Conservation (phyloP, 2,113 vertebrate genomes). For the Python bivittatus region DNA sequence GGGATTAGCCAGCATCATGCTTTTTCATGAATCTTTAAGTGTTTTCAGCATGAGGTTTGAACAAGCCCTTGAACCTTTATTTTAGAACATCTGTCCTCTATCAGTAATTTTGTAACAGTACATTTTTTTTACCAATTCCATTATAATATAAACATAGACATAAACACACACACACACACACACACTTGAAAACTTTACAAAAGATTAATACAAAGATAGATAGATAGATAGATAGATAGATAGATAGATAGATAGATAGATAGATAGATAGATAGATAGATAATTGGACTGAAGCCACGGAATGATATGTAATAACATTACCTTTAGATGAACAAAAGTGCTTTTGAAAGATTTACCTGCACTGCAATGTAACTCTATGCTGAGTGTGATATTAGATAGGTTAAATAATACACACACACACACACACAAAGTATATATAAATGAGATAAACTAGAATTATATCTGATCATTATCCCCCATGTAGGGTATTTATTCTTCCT, state of each 20-base stretch:
- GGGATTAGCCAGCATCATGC: not conserved
- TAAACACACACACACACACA: not conserved
- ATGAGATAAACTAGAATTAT: conserved; percentile 17
- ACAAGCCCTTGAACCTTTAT: not conserved
- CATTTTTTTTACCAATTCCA: not conserved
- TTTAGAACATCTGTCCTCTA: not conserved
- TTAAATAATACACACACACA: not conserved
- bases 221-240: too few species aligned
- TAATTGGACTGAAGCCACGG: not conserved
- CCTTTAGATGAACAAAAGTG: accelerated
- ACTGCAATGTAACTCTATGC: not conserved
- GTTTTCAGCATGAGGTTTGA: not conserved
- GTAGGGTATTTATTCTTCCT: conserved; percentile 9
- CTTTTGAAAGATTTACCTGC: not conserved
- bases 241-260: too few species aligned
- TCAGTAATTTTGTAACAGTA: not conserved
- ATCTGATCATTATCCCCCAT: conserved; percentile 50
- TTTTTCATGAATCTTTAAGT: not conserved
- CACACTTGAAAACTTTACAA: not conserved
- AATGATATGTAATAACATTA: not conserved
- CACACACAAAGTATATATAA: conserved; percentile 14
- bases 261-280: not conserved
- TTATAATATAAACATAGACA: not conserved
- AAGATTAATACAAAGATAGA: not conserved
- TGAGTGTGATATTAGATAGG: not conserved